Conservation (phyloP, 2,888 invertebrate species). For the Agrochola circellaris region DNA sequence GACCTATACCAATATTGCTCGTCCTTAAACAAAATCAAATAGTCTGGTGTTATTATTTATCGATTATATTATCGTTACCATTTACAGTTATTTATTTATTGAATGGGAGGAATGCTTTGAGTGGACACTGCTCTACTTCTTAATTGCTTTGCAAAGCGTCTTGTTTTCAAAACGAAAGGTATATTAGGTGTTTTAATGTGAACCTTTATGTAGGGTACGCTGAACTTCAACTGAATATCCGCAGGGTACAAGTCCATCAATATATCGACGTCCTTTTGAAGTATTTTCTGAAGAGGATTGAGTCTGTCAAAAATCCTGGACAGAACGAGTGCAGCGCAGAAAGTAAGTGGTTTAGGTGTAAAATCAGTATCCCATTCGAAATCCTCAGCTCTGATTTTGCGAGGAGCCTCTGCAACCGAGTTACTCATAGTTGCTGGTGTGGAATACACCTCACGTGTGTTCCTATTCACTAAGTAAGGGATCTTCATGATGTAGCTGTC, state of each 20-base stretch:
- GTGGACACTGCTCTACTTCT: background rate
- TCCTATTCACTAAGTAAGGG: slow-evolving; percentile 83
- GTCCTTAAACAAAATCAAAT: slow-evolving; percentile 78
- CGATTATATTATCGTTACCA: too few relatives aligned
- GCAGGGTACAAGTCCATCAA: slow-evolving; percentile 91
- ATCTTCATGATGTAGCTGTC: slow-evolving; percentile 80
- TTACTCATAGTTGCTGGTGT: slow-evolving; percentile 76
- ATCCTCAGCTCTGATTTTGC: slow-evolving; percentile 83
- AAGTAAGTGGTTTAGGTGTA: slow-evolving; percentile 86
- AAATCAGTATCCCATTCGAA: slow-evolving; percentile 85
- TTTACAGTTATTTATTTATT: background rate
- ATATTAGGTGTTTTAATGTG: background rate
- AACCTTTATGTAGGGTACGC: slow-evolving; percentile 90
- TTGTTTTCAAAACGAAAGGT: background rate
- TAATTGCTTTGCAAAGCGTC: background rate
- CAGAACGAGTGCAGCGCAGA: slow-evolving; percentile 78
- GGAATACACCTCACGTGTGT: slow-evolving; percentile 79
- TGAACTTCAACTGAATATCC: slow-evolving; percentile 90
- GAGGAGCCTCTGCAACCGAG: slow-evolving; percentile 75
- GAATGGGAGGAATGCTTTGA: background rate
- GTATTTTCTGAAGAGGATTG: slow-evolving; percentile 89
- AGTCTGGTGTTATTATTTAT: background rate
- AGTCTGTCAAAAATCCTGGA: slow-evolving; percentile 85
- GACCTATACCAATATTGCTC: slow-evolving; percentile 92
- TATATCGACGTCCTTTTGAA: slow-evolving; percentile 90